A percentile compares a stretch with the other conserved stretches of the same genome.
These are phyloP conservation scores for Gephyroberyx darwinii DNA, from an alignment of 2,797 vertebrate species.

Conservation along the genomic window DNA sequence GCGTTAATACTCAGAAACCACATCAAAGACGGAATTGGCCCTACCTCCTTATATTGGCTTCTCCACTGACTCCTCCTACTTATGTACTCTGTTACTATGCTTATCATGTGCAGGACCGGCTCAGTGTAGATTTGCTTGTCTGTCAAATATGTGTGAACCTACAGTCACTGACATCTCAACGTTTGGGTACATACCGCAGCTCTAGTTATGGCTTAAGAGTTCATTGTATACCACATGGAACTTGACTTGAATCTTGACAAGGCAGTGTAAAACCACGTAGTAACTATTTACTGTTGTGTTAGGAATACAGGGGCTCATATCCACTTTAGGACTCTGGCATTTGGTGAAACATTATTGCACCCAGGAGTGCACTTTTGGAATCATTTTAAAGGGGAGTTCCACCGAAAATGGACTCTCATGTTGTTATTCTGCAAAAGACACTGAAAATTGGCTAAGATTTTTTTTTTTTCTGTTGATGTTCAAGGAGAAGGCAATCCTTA, in stretches of 20 bases:
- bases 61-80: not conserved
- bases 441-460: not conserved
- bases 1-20: slow-evolving; percentile 44
- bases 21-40: slow-evolving; percentile 21
- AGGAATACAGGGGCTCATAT: slow-evolving; percentile 14
- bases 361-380: slow-evolving; percentile 10
- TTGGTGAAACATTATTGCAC: not conserved
- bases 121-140: slow-evolving; percentile 7
- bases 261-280: not conserved
- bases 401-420: slow-evolving; percentile 6
- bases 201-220: not conserved
- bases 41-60: slow-evolving; percentile 40
- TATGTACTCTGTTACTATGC: slow-evolving; percentile 3
- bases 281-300: not conserved
- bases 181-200: not conserved
- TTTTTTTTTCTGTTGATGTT: not conserved
- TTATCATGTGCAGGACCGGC: slow-evolving; percentile 14
- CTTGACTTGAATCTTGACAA: slow-evolving; percentile 32
- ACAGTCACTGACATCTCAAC: slow-evolving; percentile 25
- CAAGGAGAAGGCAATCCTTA: slow-evolving; percentile 1
- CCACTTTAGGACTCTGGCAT: not conserved
- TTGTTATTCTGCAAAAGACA: slow-evolving; percentile 10
- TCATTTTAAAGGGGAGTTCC: slow-evolving; percentile 40
- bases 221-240: not conserved
- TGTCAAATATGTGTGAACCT: slow-evolving; percentile 13